phyloP scores from a whole-genome alignment of 2,797 vertebrate genomes.

The Columba guinea region DNA sequence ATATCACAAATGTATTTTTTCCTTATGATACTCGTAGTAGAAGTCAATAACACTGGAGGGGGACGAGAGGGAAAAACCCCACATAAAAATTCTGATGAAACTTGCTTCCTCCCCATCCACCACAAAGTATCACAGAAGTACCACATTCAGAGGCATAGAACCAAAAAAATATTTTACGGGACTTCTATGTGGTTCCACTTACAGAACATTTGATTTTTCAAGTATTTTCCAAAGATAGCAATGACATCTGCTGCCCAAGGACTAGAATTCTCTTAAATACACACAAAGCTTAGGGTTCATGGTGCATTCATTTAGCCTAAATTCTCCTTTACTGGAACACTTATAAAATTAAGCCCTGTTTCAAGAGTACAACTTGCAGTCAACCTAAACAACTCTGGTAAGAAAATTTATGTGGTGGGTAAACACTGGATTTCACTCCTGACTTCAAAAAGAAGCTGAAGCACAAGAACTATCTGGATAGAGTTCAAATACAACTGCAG shows the following conservation, averaged over 20 bases:
- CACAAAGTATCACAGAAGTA: background rate
- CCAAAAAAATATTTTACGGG: background rate
- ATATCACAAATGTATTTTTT: background rate
- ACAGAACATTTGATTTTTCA: background rate
- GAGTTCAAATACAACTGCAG: background rate
- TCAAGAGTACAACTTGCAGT: background rate
- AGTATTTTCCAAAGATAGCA: background rate
- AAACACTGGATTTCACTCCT: background rate
- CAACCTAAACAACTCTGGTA: background rate
- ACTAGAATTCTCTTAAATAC: background rate
- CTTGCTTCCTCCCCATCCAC: background rate
- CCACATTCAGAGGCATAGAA: background rate
- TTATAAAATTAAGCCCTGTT: background rate
- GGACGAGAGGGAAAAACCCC: fast-evolving
- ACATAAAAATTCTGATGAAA: background rate
- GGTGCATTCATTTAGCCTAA: background rate
- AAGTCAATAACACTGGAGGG: background rate
- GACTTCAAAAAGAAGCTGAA: background rate
- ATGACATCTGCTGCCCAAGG: background rate
- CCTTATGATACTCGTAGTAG: background rate
- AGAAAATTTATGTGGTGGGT: background rate
- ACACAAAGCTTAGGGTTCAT: background rate
- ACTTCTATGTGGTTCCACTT: background rate
- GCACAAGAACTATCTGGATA: background rate
- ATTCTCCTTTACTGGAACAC: background rate